These are phyloP conservation scores for Aphaenogaster floridana DNA, from an alignment of 1,140 invertebrate genomes.

Conservation along the genomic window DNA sequence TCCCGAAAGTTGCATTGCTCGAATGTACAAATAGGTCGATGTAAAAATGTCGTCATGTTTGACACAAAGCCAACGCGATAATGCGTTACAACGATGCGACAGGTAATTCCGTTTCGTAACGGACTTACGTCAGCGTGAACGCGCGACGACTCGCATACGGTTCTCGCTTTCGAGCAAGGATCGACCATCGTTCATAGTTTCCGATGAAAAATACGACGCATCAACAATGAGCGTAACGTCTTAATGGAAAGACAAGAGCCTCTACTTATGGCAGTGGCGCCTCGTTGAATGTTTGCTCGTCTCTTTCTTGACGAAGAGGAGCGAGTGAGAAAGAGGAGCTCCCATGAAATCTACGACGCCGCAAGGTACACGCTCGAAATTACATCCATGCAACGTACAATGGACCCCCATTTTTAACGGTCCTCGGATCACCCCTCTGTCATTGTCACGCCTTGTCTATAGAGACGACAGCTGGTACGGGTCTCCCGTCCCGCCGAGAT, in stretches of 20 bases:
- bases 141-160: background rate
- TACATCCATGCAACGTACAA: conserved; percentile 58
- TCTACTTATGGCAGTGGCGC: background rate
- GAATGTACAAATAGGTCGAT: background rate
- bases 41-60: conserved; percentile 17
- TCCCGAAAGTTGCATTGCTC: background rate
- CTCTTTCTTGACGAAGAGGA: background rate
- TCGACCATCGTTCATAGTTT: background rate
- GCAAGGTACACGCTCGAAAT: conserved; percentile 20
- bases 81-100: conserved; percentile 12
- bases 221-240: conserved; percentile 23
- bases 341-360: conserved; percentile 63
- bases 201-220: conserved; percentile 19
- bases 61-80: conserved; percentile 1
- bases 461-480: conserved; percentile 68
- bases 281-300: background rate
- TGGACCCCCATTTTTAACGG: conserved; percentile 74
- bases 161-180: conserved; percentile 13
- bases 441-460: conserved; percentile 28
- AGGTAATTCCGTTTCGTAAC: conserved; percentile 28
- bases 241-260: conserved; percentile 63
- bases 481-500: conserved; percentile 55
- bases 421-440: conserved; percentile 11
- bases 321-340: background rate
- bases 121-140: conserved; percentile 6